phyloP scores from a whole-genome alignment of 2,888 invertebrate species.

The Amiota communis region DNA sequence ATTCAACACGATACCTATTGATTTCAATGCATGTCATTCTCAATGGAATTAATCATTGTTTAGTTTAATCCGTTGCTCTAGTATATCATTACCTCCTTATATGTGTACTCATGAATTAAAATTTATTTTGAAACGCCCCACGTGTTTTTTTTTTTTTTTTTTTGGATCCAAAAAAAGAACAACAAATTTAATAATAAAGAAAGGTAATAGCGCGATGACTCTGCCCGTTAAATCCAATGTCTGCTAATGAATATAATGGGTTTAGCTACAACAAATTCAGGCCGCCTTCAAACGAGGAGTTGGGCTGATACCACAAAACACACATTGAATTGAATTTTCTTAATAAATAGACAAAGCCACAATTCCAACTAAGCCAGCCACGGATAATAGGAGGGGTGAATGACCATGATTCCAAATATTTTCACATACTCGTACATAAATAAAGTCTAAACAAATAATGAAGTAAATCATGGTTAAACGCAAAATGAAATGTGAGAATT shows the following conservation, averaged over 20 bases:
- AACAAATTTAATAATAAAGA: conserved; percentile 13
- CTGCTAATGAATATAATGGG: conserved; percentile 63
- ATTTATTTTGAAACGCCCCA: conserved; percentile 1
- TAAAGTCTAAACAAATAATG: conserved; percentile 56
- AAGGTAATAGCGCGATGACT: no score
- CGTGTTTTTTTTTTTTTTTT: neutral
- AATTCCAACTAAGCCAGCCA: conserved; percentile 41
- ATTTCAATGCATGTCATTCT: no score
- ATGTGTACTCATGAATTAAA: neutral
- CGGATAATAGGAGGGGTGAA: neutral
- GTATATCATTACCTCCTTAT: no score
- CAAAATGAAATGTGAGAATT: conserved; percentile 49
- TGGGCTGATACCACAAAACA: conserved; percentile 26
- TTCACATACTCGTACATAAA: conserved; percentile 31
- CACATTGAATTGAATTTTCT: conserved; percentile 24
- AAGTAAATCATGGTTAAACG: conserved; percentile 64
- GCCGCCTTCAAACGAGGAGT: conserved; percentile 39
- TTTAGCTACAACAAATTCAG: conserved; percentile 54
- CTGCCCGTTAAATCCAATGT: neutral
- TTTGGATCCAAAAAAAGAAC: neutral
- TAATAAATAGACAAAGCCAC: conserved; percentile 36
- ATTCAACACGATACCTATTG: no score
- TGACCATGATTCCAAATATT: conserved; percentile 52
- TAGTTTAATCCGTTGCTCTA: no score
- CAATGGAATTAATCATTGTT: no score